phyloP scores from a whole-genome alignment of 2,113 vertebrate species.

The Connochaetes taurinus region DNA sequence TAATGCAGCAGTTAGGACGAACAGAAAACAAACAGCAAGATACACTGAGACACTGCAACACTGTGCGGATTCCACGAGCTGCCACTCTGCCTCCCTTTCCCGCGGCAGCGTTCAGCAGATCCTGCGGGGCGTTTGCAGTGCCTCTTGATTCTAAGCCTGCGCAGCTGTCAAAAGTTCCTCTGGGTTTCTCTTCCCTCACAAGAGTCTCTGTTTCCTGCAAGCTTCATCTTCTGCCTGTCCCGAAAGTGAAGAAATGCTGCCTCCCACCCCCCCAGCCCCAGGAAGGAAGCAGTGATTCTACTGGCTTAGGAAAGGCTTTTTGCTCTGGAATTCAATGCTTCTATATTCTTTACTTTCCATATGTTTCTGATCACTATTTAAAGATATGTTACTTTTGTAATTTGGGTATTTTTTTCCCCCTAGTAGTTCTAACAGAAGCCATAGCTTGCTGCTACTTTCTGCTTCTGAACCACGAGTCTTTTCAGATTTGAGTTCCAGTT shows the following conservation, averaged over 20 bases:
- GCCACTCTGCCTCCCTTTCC: not conserved
- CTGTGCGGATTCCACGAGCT: not conserved
- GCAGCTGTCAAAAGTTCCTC: not conserved
- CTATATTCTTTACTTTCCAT: not conserved
- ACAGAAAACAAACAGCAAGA: not conserved
- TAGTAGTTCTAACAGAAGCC: not conserved
- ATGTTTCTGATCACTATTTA: not conserved
- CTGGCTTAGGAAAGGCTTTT: not conserved
- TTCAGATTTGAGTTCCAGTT: not conserved
- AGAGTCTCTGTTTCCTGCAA: not conserved
- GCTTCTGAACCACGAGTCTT: not conserved
- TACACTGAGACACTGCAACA: not conserved
- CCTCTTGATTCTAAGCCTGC: not conserved
- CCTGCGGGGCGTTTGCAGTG: not conserved
- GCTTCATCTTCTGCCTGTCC: not conserved
- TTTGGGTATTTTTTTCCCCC: not conserved
- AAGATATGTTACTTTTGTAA: not conserved
- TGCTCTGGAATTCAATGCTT: not conserved
- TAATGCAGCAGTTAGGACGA: not conserved
- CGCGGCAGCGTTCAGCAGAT: not conserved
- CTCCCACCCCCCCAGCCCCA: fast-evolving
- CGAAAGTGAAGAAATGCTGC: not conserved
- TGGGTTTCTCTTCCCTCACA: not conserved
- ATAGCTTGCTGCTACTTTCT: not conserved
- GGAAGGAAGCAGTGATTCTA: not conserved